Conservation (phyloP, 2,797 vertebrate species). For the Molossus molossus region DNA sequence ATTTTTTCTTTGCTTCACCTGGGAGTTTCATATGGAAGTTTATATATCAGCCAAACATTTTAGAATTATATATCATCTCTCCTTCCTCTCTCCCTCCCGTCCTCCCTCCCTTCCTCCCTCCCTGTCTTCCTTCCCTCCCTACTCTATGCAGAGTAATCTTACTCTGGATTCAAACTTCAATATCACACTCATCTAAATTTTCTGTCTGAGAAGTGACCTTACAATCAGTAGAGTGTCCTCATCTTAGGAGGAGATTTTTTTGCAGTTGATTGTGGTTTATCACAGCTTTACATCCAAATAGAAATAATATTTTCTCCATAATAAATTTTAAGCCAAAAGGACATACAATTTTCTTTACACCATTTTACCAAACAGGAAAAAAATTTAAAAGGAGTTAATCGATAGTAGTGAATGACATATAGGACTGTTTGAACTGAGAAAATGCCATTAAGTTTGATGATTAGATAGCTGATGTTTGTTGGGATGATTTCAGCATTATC, state of each 20-base stretch:
- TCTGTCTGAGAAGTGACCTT: neutral
- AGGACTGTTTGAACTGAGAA: conserved; percentile 12
- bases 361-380: conserved; percentile 4
- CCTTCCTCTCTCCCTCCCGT: rapidly evolving
- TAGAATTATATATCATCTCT: neutral
- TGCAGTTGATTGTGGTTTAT: neutral
- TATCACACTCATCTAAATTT: neutral
- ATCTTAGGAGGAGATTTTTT: neutral
- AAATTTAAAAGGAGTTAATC: neutral
- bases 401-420: neutral
- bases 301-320: neutral
- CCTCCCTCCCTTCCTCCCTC: neutral
- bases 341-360: neutral
- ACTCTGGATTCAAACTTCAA: neutral
- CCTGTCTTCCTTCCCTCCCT: neutral
- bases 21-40: neutral
- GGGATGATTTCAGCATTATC: neutral
- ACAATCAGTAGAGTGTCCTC: neutral
- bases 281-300: neutral
- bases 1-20: neutral
- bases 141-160: neutral
- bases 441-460: conserved; percentile 13
- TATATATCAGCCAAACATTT: neutral
- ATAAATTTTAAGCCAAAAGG: neutral
- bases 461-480: neutral